These are phyloP conservation scores for human (Homo sapiens) DNA, from an alignment of 2,113 vertebrate species.

Conservation along the genomic window DNA sequence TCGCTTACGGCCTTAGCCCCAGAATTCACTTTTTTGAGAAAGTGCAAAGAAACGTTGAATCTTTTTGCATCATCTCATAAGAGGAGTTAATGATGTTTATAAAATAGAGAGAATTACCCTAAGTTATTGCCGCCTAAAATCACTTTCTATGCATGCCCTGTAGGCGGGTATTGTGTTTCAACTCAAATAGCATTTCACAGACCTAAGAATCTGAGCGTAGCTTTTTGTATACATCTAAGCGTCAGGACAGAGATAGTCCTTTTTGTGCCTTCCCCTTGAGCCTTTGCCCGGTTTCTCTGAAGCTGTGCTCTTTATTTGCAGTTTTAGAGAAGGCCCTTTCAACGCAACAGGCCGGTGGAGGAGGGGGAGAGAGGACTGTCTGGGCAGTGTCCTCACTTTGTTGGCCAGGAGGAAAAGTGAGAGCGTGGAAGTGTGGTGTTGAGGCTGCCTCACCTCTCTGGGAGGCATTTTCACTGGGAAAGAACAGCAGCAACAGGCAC, in stretches of 20 bases:
- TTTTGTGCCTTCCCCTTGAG: slow-evolving; percentile 58
- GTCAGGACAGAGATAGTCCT: slow-evolving; percentile 49
- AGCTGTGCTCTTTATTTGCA: slow-evolving; percentile 45
- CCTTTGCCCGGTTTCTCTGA: slow-evolving; percentile 49
- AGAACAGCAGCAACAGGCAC: background rate
- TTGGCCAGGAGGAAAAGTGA: background rate
- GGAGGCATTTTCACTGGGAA: background rate
- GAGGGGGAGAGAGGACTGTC: background rate
- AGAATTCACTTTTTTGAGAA: background rate
- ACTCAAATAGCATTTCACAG: slow-evolving; percentile 50
- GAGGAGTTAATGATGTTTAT: slow-evolving; percentile 49
- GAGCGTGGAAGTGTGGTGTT: background rate
- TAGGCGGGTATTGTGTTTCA: slow-evolving; percentile 9
- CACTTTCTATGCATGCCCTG: background rate
- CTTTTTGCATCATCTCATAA: background rate
- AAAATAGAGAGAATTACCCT: background rate
- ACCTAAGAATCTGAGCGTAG: slow-evolving; percentile 29
- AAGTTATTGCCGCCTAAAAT: accelerated
- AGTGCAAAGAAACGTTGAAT: background rate
- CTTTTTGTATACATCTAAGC: slow-evolving; percentile 43
- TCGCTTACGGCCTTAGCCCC: background rate
- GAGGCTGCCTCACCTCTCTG: background rate
- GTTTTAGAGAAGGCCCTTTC: slow-evolving; percentile 29
- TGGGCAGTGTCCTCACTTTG: background rate
- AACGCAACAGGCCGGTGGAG: background rate